Evolutionary conservation across 2,113 vertebrate species (phyloP).

Genomic region (Leucosticte australis): DNA sequence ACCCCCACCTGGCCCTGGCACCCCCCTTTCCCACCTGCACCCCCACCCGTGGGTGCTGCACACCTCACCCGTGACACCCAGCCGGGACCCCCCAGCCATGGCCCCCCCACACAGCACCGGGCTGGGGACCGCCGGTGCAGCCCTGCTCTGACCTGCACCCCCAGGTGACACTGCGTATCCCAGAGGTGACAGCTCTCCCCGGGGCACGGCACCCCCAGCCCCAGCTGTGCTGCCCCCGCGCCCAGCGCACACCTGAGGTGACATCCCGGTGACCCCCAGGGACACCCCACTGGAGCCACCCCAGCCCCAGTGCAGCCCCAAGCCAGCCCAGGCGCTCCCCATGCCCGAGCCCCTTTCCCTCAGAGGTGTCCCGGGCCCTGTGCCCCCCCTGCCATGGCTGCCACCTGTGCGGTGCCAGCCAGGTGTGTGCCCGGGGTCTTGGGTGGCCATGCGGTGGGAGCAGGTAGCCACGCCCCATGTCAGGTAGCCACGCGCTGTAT

Average conservation of each 20-base stretch:
- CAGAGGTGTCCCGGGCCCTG: background rate
- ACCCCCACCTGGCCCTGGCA: background rate
- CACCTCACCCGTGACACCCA: background rate
- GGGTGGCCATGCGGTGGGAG: background rate
- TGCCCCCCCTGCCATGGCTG: rapidly evolving
- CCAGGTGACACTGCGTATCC: background rate
- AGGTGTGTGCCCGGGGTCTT: background rate
- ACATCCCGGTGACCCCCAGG: background rate
- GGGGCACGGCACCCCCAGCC: background rate
- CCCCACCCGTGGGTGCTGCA: background rate
- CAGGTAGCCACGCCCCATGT: background rate
- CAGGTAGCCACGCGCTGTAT: background rate
- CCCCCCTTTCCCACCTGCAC: too few relatives aligned
- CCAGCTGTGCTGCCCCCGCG: background rate
- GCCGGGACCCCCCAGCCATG: background rate
- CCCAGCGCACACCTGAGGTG: background rate
- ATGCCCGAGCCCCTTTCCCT: background rate
- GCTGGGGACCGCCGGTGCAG: background rate
- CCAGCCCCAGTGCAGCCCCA: background rate
- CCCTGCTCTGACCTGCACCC: background rate
- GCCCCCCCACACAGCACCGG: background rate
- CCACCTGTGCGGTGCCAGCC: background rate
- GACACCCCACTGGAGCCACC: background rate
- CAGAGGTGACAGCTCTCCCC: background rate
- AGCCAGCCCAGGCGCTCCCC: background rate